Conservation (phyloP, 2,113 vertebrate species). For the Candoia aspera region DNA sequence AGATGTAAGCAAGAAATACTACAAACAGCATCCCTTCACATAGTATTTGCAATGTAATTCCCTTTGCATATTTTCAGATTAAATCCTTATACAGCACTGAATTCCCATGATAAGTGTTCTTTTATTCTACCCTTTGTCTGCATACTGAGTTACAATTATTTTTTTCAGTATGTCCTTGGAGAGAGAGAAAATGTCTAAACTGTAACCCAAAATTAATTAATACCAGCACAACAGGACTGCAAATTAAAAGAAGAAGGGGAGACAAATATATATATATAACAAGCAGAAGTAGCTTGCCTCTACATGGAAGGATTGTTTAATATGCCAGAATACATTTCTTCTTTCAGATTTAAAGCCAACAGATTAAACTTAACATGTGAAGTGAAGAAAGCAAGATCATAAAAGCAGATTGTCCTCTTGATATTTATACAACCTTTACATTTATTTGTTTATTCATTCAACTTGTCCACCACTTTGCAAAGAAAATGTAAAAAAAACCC, state of each 20-base stretch:
- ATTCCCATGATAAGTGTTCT: conserved; percentile 64
- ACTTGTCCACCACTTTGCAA: neutral
- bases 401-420: neutral
- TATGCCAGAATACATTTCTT: conserved; percentile 26
- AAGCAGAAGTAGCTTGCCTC: conserved; percentile 68
- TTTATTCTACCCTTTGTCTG: conserved; percentile 65
- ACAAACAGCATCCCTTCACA: conserved; percentile 57
- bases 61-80: conserved; percentile 66
- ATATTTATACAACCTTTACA: neutral
- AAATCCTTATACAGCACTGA: conserved; percentile 51
- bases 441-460: neutral
- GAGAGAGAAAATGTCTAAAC: conserved; percentile 68
- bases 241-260: conserved; percentile 68
- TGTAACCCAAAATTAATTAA: conserved; percentile 74
- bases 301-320: conserved; percentile 68
- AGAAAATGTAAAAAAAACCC: too few species aligned
- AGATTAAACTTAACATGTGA: neutral
- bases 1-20: conserved; percentile 29
- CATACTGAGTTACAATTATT: conserved; percentile 66
- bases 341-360: neutral
- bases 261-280: conserved; percentile 58
- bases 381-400: neutral
- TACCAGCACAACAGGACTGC: conserved; percentile 66
- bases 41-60: conserved; percentile 57
- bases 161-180: conserved; percentile 63